Base-by-base conservation (phyloP, 1,140 invertebrate species). In the Paracyclopina nana region DNA sequence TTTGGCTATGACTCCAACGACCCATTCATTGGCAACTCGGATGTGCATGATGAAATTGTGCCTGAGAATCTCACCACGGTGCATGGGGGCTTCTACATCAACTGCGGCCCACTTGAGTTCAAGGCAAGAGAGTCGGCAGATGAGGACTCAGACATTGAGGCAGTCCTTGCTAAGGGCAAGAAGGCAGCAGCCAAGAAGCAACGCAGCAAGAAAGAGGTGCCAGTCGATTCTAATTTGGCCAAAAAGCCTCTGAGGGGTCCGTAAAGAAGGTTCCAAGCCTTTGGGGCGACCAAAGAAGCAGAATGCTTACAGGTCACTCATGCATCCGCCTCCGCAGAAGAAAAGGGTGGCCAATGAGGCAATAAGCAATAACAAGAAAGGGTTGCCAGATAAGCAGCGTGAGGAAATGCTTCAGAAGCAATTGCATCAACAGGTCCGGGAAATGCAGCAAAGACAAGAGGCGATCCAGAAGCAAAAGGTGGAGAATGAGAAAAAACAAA, bases 71-170 rank as follows among this genome's bases (percentile, higher is more conserved):
- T 85, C 56, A 85, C 87, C 56, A 91, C 90, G 0, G 70, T 77
- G n/a, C 76, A 79, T 60, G 87, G 88, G 31, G 91, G 91, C 18
- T 96, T 94, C 64, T 95, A 95, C 62, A 90, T 96, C 54, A 95
- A 95, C 66, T 77, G 75, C 55, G 91, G 90, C 9, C 74, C 77
- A 24, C 70, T 96, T 20, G 85, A 90, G 65, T 91, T 90, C 59
- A 83, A 80, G 61, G 63, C 69, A 30, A 63, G 74, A 2, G 68
- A 74, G 50, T 54, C 68, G 27, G 60, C 64, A 28, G 64, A 62
- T 1, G 64, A 61, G 12, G 58, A 58, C 43, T 57, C 56, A 4
- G 61, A 63, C 51, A 58, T 45, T 2, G 43, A 45, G 8, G 34
- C 34, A n/a, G 20, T 38, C 34, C 14, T 38, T 9, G 20, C 14